Evolutionary conservation across 1,140 invertebrate species (phyloP).

Genomic region (Drosophila novamexicana): DNA sequence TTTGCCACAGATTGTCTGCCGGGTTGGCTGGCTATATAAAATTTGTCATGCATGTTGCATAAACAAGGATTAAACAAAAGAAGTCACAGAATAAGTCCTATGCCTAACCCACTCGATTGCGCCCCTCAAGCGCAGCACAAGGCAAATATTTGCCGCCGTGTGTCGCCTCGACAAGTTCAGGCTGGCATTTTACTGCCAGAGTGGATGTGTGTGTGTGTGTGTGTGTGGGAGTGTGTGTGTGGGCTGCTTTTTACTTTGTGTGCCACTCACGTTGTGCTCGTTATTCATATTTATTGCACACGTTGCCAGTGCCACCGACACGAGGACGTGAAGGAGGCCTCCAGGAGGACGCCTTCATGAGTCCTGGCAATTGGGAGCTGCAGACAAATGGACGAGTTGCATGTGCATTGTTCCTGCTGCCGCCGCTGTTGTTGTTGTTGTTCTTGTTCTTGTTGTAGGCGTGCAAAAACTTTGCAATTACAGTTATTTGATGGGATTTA

Average conservation of each 20-base stretch:
- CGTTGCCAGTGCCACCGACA: constrained; percentile 58
- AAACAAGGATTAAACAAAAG: constrained; percentile 78
- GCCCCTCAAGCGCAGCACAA: constrained; percentile 23
- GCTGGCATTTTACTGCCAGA: constrained; percentile 58
- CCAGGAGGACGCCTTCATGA: constrained; percentile 10
- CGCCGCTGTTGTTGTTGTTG: constrained; percentile 15
- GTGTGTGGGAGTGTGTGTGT: constrained; percentile 11
- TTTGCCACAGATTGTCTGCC: constrained; percentile 14
- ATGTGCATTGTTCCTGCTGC: constrained; percentile 71
- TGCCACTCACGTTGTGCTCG: constrained; percentile 81
- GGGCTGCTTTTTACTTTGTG: constrained; percentile 70
- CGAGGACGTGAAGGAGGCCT: neutral
- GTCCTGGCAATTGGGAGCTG: constrained; percentile 47
- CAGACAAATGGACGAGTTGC: constrained; percentile 66
- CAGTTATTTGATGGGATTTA: constrained; percentile 82
- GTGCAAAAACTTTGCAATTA: constrained; percentile 79
- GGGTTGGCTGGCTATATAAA: constrained; percentile 50
- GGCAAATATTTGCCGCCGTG: constrained; percentile 74
- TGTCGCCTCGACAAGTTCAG: constrained; percentile 62
- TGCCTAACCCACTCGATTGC: neutral
- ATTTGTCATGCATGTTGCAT: constrained; percentile 77
- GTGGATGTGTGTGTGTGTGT: constrained; percentile 11
- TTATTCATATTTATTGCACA: constrained; percentile 83
- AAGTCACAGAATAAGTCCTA: constrained; percentile 29
- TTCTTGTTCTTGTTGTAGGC: constrained; percentile 10